phyloP scores from a whole-genome alignment of 1,140 invertebrate species.

The Bombus ignitus region DNA sequence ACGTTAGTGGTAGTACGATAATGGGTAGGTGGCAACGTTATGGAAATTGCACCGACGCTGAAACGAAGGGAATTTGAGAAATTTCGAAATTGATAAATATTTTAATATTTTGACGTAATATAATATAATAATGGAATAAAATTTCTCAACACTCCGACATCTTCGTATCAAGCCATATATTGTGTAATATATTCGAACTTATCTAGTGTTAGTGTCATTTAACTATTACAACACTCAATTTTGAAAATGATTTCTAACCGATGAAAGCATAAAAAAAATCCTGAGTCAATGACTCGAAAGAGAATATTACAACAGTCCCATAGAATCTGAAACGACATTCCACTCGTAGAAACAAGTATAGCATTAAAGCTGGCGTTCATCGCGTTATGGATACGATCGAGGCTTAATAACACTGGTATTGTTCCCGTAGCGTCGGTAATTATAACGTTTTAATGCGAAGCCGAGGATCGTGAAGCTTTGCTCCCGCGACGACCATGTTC shows the following conservation, averaged over 20 bases:
- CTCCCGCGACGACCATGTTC: constrained; percentile 38
- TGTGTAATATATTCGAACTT: too few relatives aligned
- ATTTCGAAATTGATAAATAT: too few relatives aligned
- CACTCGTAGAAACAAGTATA: background rate
- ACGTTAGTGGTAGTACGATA: too few relatives aligned
- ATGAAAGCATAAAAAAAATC: background rate
- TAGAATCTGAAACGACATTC: constrained; percentile 11
- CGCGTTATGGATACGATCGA: constrained; percentile 22
- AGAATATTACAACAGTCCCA: background rate
- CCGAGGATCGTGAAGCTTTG: background rate
- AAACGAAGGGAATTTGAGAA: too few relatives aligned
- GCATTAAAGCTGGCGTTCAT: constrained; percentile 5
- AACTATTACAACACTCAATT: too few relatives aligned
- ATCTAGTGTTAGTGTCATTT: too few relatives aligned
- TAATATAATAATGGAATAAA: too few relatives aligned
- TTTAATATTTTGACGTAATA: too few relatives aligned
- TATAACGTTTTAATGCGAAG: constrained; percentile 42
- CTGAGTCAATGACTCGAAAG: background rate
- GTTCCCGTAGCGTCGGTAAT: constrained; percentile 29
- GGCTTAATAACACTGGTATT: constrained; percentile 36
- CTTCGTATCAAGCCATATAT: too few relatives aligned
- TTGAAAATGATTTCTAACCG: background rate
- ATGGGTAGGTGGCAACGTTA: background rate
- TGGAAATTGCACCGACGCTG: too few relatives aligned
- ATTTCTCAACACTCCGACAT: too few relatives aligned